Conservation (phyloP, 2,797 vertebrate species). For the Ceyx erithaca region DNA sequence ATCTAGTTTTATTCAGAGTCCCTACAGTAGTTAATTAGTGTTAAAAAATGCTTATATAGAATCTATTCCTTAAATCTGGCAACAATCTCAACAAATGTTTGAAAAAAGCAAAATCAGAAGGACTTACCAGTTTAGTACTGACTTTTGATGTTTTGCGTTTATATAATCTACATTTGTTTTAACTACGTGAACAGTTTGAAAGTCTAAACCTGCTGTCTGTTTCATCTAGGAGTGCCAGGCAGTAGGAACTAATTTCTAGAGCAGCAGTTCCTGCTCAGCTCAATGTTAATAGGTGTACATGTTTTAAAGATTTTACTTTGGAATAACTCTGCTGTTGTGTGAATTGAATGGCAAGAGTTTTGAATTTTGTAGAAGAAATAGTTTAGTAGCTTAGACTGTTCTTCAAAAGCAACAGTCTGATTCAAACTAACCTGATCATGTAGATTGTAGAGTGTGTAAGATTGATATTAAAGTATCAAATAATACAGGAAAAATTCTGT, state of each 20-base stretch:
- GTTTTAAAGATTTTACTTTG: neutral
- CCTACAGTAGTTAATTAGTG: neutral
- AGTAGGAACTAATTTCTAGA: neutral
- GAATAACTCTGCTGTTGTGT: neutral
- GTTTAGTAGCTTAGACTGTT: neutral
- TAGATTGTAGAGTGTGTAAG: neutral
- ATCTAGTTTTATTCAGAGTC: neutral
- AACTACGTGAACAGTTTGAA: neutral
- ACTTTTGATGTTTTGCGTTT: neutral
- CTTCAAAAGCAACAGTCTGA: neutral
- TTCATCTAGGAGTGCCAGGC: neutral
- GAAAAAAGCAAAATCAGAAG: neutral
- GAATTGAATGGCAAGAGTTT: neutral
- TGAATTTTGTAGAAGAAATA: neutral
- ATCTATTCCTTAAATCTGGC: neutral
- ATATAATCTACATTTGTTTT: neutral
- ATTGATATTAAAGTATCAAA: neutral
- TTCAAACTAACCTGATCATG: neutral
- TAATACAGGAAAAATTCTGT: neutral
- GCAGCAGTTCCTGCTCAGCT: neutral
- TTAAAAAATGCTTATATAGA: neutral
- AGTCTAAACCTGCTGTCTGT: neutral
- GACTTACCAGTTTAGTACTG: neutral
- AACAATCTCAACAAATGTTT: neutral
- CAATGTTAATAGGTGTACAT: neutral